Conservation (phyloP, 2,888 invertebrate genomes). For the Sphecodes monilicornis region DNA sequence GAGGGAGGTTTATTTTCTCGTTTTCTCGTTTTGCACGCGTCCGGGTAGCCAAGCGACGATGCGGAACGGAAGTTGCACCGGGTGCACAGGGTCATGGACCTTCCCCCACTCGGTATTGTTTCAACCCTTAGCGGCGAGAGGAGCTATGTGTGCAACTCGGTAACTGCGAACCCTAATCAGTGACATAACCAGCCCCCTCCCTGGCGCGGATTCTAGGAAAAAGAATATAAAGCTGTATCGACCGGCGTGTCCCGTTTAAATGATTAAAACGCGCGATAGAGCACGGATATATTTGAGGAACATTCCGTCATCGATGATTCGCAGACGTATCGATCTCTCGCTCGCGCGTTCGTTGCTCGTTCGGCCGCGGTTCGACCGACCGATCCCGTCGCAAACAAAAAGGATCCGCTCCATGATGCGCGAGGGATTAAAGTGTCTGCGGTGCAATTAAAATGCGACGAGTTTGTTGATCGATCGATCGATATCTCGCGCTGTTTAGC, state of each 20-base stretch:
- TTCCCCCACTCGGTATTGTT: slow-evolving; percentile 57
- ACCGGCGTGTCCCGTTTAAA: slow-evolving; percentile 50
- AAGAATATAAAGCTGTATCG: slow-evolving; percentile 52
- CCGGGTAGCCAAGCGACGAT: slow-evolving; percentile 47
- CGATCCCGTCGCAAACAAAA: not conserved
- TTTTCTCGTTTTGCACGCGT: slow-evolving; percentile 23
- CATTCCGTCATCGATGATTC: slow-evolving; percentile 3
- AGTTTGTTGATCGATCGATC: not conserved
- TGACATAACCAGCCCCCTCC: slow-evolving; percentile 42
- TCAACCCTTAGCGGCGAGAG: slow-evolving; percentile 48
- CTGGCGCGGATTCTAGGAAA: slow-evolving; percentile 19
- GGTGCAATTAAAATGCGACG: slow-evolving; percentile 26
- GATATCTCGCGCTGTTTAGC: not conserved
- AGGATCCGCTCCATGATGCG: not conserved
- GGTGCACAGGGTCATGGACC: slow-evolving; percentile 67
- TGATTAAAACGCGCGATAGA: slow-evolving; percentile 46
- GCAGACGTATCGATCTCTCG: slow-evolving; percentile 17
- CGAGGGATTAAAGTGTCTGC: slow-evolving; percentile 41
- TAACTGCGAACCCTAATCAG: slow-evolving; percentile 65
- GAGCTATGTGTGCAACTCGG: slow-evolving; percentile 43
- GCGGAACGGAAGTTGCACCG: slow-evolving; percentile 61
- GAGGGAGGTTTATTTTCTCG: slow-evolving; percentile 25
- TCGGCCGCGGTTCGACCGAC: not conserved
- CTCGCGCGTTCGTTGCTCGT: not conserved
- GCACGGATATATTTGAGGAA: slow-evolving; percentile 39